Evolutionary conservation across 2,113 vertebrate genomes (phyloP).

Genomic region (Semicossyphus pulcher): DNA sequence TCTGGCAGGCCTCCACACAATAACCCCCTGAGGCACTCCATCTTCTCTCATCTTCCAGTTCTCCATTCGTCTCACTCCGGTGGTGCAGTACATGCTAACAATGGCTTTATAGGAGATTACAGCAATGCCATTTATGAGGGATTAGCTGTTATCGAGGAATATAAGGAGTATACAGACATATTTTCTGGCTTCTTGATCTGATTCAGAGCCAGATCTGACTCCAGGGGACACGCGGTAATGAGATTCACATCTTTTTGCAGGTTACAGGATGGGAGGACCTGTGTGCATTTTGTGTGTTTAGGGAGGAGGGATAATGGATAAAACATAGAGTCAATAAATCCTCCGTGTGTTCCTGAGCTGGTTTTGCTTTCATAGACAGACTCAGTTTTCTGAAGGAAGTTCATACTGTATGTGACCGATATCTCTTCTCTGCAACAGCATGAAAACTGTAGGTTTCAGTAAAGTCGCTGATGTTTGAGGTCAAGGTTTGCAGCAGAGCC

Average conservation of each 20-base stretch:
- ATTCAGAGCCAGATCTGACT: conserved; percentile 39
- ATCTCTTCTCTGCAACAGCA: conserved; percentile 1
- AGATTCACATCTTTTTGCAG: conserved; percentile 41
- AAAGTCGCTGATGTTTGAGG: conserved; percentile 35
- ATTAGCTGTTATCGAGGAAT: conserved; percentile 53
- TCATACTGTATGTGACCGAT: not conserved
- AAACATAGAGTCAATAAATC: conserved; percentile 33
- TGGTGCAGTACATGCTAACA: conserved; percentile 45
- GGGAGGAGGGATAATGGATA: conserved; percentile 24
- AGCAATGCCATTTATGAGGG: conserved; percentile 52
- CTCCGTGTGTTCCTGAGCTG: conserved; percentile 23
- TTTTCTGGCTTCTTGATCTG: conserved; percentile 6
- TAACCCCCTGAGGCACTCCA: conserved; percentile 47
- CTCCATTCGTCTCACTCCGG: conserved; percentile 45
- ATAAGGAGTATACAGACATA: conserved; percentile 26
- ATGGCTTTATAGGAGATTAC: conserved; percentile 50
- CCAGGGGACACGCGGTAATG: conserved; percentile 14
- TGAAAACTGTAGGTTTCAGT: conserved; percentile 24
- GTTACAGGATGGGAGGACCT: not conserved
- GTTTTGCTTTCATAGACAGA: not conserved
- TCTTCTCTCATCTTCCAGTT: conserved; percentile 53
- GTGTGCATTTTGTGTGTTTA: conserved; percentile 7
- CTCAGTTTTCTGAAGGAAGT: conserved; percentile 2
- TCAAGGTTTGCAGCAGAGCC: conserved; percentile 38
- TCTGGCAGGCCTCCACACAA: conserved; percentile 52